Conservation (phyloP, 1,140 invertebrate species). For the Teleopsis dalmanni region DNA sequence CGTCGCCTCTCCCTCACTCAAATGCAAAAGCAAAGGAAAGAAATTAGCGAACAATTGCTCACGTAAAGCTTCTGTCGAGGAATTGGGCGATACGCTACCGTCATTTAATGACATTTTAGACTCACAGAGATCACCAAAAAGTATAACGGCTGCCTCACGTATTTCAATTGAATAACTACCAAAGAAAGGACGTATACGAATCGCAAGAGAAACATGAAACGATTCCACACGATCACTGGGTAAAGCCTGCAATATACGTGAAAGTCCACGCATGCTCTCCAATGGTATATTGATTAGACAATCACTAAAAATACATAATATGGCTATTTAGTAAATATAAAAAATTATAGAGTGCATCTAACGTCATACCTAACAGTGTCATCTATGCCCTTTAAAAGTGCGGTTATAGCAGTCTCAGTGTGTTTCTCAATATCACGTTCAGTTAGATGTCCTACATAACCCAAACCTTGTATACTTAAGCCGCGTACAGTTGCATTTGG, state of each 20-base stretch:
- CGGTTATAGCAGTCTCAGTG: conserved; percentile 30
- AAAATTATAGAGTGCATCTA: background rate
- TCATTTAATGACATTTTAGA: conserved; percentile 28
- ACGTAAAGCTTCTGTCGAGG: conserved; percentile 50
- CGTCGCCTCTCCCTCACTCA: conserved; percentile 61
- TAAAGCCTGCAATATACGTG: conserved; percentile 26
- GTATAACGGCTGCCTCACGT: conserved; percentile 58
- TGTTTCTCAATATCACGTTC: conserved; percentile 38
- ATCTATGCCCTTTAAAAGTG: conserved; percentile 36
- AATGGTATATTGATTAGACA: conserved; percentile 41
- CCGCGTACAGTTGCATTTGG: conserved; percentile 38
- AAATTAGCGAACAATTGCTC: conserved; percentile 68
- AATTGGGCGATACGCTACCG: conserved; percentile 44
- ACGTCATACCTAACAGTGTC: conserved; percentile 25
- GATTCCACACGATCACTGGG: conserved; percentile 34
- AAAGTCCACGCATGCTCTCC: conserved; percentile 39
- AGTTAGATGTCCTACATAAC: conserved; percentile 31
- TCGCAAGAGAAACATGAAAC: conserved; percentile 48
- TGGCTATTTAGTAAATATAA: background rate
- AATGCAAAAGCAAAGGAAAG: conserved; percentile 63
- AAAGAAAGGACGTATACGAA: conserved; percentile 50
- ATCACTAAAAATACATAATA: conserved; percentile 15
- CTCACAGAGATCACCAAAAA: conserved; percentile 64
- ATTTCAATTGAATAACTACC: conserved; percentile 47
- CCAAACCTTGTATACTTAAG: conserved; percentile 36